Percentiles rank a stretch among this genome's conserved stretches.
phyloP scores from a whole-genome alignment of 2,888 invertebrate species.

The Papilio elwesi region DNA sequence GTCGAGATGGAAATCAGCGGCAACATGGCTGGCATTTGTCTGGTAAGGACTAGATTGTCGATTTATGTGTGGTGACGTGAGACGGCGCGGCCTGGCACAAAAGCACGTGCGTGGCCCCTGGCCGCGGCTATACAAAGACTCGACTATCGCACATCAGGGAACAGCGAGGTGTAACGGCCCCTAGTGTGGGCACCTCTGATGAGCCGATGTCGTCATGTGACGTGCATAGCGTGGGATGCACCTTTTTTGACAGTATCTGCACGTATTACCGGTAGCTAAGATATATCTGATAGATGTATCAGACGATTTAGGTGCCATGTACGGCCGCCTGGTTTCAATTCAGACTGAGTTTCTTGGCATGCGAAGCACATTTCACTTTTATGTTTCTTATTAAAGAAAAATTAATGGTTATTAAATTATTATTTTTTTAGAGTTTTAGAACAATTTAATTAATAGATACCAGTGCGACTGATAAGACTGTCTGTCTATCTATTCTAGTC shows the following conservation, averaged over 20 bases:
- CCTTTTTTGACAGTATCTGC: constrained; percentile 68
- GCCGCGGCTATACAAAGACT: constrained; percentile 69
- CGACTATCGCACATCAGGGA: constrained; percentile 56
- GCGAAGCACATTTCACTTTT: background rate
- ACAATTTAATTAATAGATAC: background rate
- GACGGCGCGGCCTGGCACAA: constrained; percentile 69
- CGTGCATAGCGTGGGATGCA: constrained; percentile 69
- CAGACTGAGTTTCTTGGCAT: too few species aligned
- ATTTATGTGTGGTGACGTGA: constrained; percentile 76
- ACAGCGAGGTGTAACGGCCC: constrained; percentile 77
- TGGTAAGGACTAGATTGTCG: constrained; percentile 68
- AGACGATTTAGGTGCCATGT: constrained; percentile 58
- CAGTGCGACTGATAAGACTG: background rate
- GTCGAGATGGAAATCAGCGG: constrained; percentile 53
- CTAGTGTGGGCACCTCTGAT: constrained; percentile 75
- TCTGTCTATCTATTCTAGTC: too few species aligned
- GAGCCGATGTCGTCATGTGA: constrained; percentile 70
- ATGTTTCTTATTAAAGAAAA: too few species aligned
- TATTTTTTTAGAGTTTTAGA: too few species aligned
- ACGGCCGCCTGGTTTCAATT: constrained; percentile 51
- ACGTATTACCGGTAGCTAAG: constrained; percentile 64
- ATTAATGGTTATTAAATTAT: too few species aligned
- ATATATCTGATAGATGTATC: constrained; percentile 60
- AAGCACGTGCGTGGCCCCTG: constrained; percentile 79
- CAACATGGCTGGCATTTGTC: constrained; percentile 53